Conservation (phyloP, 2,888 invertebrate species). For the Cepaea hortensis region DNA sequence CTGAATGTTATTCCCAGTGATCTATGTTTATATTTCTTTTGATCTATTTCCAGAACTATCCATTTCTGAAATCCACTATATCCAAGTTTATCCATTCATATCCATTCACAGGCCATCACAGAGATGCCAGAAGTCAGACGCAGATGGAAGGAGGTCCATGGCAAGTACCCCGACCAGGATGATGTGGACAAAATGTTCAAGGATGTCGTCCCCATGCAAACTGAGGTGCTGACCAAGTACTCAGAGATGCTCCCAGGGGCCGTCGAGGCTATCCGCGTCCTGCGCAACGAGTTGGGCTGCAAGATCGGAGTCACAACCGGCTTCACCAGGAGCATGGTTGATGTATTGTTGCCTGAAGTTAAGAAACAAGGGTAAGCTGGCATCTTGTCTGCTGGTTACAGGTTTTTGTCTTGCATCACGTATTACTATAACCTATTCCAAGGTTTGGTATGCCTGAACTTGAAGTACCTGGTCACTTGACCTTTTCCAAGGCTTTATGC, state of each 20-base stretch:
- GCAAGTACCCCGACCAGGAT: conserved; percentile 64
- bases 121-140: conserved; percentile 59
- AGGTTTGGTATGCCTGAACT: no score
- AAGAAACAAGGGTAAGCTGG: conserved; percentile 70
- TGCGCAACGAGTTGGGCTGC: conserved; percentile 63
- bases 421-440: no score
- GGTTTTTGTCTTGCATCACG: no score
- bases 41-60: no score
- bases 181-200: conserved; percentile 75
- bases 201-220: conserved; percentile 74
- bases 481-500: no score
- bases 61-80: no score
- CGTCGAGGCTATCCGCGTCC: conserved; percentile 60
- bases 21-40: no score
- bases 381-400: background rate
- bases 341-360: conserved; percentile 69
- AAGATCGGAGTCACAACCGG: conserved; percentile 73
- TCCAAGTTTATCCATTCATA: background rate
- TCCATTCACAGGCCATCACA: conserved; percentile 25
- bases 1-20: no score
- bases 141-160: conserved; percentile 70
- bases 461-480: no score
- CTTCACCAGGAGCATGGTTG: conserved; percentile 72
- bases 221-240: conserved; percentile 54
- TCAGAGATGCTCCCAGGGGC: conserved; percentile 60